A percentile compares a stretch with the other conserved stretches of the same genome.
Evolutionary conservation across 2,888 invertebrate species (phyloP).

Genomic region (Slavum lentiscoides): DNA sequence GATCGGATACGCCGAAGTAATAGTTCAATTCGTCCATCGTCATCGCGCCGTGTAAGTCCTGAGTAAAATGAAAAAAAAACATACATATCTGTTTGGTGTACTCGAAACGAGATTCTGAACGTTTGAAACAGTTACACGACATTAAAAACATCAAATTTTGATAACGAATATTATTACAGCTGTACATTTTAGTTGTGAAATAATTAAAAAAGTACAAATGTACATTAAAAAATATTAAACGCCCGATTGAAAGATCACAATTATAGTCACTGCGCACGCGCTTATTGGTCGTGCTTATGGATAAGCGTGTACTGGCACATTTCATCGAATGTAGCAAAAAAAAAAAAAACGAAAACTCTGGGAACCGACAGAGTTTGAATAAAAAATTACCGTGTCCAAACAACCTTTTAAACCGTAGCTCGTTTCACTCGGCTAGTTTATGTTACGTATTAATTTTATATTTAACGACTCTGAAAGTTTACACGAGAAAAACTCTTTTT

Average conservation of each 20-base stretch:
- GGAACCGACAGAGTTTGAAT: slow-evolving; percentile 6
- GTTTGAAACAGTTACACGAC: no score
- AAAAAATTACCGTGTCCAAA: slow-evolving; percentile 27
- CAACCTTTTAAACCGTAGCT: slow-evolving; percentile 13
- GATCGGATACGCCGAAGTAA: slow-evolving; percentile 60
- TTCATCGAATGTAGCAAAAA: neutral
- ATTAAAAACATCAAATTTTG: no score
- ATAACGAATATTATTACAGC: no score
- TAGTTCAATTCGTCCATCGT: slow-evolving; percentile 61
- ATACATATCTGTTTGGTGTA: no score
- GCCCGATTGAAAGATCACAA: no score
- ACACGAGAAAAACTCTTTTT: neutral
- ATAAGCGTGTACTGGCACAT: neutral
- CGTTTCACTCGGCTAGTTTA: slow-evolving; percentile 7
- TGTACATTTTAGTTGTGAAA: no score
- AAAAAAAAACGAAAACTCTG: neutral
- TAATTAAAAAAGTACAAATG: no score
- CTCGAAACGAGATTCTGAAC: no score
- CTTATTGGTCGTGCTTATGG: neutral
- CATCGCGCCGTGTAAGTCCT: slow-evolving; percentile 60
- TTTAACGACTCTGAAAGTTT: slow-evolving; percentile 15
- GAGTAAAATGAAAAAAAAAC: slow-evolving; percentile 7
- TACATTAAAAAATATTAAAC: no score
- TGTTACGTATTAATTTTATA: slow-evolving; percentile 24
- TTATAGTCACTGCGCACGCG: no score